Base-by-base conservation (phyloP, 37 sponge, comb jelly and placozoan genomes). In the Dysidea cf. avara region DNA sequence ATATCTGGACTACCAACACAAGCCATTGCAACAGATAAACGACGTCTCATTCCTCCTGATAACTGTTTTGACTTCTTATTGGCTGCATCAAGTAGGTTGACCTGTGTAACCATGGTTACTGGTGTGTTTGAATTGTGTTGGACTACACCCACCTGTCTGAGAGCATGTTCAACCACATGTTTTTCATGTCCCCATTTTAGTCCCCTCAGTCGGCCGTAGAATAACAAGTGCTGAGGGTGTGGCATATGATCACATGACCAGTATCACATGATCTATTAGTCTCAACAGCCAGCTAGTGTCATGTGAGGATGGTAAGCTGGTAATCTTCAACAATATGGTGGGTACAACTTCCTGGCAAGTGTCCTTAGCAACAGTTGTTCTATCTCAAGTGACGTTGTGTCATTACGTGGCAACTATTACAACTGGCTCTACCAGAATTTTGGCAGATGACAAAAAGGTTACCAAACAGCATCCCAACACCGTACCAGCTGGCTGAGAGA, bases 21-120 rank as follows among this genome's bases (percentile, higher is more conserved):
- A 3, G 90, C 81, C 86, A 90, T 85, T 64, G 90, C 90, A 56
- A 90, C 82, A 38, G 90, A 90, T 18, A 90, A 86, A 12, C 90
- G 61, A 31, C 90, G 30, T 53, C 74, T 69, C 90, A 90, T 85
- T 4, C 90, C n/a, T n/a, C n/a, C n/a, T n/a, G n/a, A n/a, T n/a
- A n/a, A n/a, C n/a, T n/a, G n/a, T n/a, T n/a, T n/a, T 86, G 81
- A 80, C 67, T 75, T 80, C 22, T 69, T 49, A 7, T 80, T 75
- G 1, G 71, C 59, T 49, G 86, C 85, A 66, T 81, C 82, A 39
- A 66, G 68, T 59, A 90, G 56, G 64, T 89, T 89, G 3, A 89
- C 89, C 89, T 89, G 68, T 38, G 26, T 14, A 39, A 39, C 20
- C 9, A 43, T 35, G 68, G 32, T 11, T n/a, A 21, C n/a, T 36